A percentile compares a stretch with the other conserved stretches of the same genome.
Conservation (phyloP, 1,140 invertebrate species). For the Orchestia grillus region DNA sequence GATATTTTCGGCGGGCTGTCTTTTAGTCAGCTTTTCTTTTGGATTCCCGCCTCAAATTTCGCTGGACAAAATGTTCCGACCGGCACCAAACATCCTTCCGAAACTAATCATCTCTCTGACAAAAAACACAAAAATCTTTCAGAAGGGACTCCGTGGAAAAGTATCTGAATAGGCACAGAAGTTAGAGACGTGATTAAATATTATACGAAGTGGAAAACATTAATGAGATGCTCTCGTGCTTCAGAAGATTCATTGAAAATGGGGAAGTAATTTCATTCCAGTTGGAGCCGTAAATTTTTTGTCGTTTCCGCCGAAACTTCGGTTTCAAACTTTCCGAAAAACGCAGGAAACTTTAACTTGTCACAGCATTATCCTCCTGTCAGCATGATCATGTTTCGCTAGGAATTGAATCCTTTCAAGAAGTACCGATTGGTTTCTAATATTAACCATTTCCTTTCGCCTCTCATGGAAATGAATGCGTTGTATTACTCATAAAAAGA, state of each 20-base stretch:
- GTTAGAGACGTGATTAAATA: constrained; percentile 43
- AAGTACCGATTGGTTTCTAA: no score
- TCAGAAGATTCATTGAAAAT: background rate
- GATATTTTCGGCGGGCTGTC: background rate
- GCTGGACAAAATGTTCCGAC: constrained; percentile 49
- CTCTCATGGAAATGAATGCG: no score
- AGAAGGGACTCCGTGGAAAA: background rate
- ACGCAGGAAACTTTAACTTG: background rate
- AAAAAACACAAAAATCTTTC: constrained; percentile 44
- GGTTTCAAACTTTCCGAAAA: background rate
- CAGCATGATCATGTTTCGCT: background rate
- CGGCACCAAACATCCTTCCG: constrained; percentile 51
- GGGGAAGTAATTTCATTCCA: background rate
- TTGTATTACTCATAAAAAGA: no score
- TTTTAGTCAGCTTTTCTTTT: background rate
- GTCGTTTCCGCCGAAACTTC: background rate
- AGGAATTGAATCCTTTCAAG: no score
- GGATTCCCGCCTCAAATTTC: constrained; percentile 42
- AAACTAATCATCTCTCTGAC: constrained; percentile 49
- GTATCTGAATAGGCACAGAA: constrained; percentile 46
- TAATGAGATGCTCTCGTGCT: background rate
- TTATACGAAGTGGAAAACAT: constrained; percentile 23
- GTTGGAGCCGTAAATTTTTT: background rate
- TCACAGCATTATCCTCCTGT: background rate
- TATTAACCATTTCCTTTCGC: no score